phyloP scores from a whole-genome alignment of 2,888 invertebrate genomes.

The Charanyca ferruginea region DNA sequence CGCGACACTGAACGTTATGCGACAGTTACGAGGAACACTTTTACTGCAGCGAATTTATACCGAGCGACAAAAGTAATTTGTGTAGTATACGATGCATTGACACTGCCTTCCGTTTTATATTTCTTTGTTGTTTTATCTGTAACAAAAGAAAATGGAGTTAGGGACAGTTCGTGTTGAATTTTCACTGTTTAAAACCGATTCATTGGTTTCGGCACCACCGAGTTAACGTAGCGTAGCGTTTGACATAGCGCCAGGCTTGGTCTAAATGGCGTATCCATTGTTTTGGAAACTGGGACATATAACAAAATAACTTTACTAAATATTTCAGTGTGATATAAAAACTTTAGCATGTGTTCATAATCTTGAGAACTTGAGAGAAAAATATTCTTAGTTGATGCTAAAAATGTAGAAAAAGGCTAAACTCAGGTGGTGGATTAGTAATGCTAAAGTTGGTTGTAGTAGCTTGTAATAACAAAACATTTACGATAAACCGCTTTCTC shows the following conservation, averaged over 20 bases:
- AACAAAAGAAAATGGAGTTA: constrained; percentile 69
- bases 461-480: constrained; percentile 30
- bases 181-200: constrained; percentile 43
- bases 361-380: background rate
- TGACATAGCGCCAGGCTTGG: constrained; percentile 18
- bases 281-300: constrained; percentile 15
- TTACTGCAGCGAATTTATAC: constrained; percentile 68
- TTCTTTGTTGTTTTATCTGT: constrained; percentile 69
- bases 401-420: constrained; percentile 4
- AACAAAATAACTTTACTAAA: constrained; percentile 5
- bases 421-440: constrained; percentile 47
- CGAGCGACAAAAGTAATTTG: constrained; percentile 64
- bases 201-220: constrained; percentile 40
- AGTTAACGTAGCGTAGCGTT: constrained; percentile 33
- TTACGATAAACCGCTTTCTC: constrained; percentile 34
- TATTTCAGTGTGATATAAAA: constrained; percentile 14
- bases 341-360: constrained; percentile 16
- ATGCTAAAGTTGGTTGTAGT: constrained; percentile 27
- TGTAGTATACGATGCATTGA: constrained; percentile 69
- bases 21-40: constrained; percentile 69
- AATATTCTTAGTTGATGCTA: background rate
- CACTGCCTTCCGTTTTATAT: constrained; percentile 60
- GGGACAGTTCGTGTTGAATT: constrained; percentile 39
- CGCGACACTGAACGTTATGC: constrained; percentile 71
- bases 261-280: constrained; percentile 28